Evolutionary conservation across 2,797 vertebrate species (phyloP).

Genomic region (Pitangus sulphuratus): DNA sequence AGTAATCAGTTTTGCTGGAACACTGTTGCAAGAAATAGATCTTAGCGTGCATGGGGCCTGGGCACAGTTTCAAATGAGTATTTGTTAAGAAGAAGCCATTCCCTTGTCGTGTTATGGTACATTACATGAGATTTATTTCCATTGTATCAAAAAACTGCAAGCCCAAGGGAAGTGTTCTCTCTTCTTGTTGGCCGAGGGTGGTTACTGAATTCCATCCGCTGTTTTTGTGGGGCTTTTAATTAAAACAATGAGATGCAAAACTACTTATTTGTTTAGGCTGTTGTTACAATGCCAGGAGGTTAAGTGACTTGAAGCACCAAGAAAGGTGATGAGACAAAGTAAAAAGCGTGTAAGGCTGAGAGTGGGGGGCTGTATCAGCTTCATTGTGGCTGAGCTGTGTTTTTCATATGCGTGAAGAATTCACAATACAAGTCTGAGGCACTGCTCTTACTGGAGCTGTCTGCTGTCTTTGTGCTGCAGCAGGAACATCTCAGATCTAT

Average conservation of each 20-base stretch:
- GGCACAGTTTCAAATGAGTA: constrained; percentile 79
- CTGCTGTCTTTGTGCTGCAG: not conserved
- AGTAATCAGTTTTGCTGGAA: constrained; percentile 82
- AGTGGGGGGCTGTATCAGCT: not conserved
- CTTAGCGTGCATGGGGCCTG: constrained; percentile 64
- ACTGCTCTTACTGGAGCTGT: not conserved
- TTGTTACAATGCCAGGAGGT: not conserved
- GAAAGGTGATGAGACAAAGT: not conserved
- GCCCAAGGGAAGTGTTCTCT: constrained; percentile 54
- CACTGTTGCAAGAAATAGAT: constrained; percentile 79
- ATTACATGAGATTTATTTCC: constrained; percentile 81
- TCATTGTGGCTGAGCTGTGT: not conserved
- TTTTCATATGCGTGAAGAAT: not conserved
- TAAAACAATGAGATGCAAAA: constrained; percentile 2
- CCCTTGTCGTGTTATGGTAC: constrained; percentile 77
- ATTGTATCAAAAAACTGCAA: constrained; percentile 74
- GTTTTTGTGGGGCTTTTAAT: constrained; percentile 35
- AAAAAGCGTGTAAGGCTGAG: not conserved
- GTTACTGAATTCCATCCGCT: constrained; percentile 31
- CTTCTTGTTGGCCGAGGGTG: constrained; percentile 15
- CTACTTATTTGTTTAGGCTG: not conserved
- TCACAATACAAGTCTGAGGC: not conserved
- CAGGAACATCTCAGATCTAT: not conserved
- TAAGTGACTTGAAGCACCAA: not conserved
- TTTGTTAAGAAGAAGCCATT: constrained; percentile 79